Evolutionary conservation across 1,140 invertebrate species (phyloP), one percentile per base, ranked within the genome.

Genomic region (Nilaparvata lugens): DNA sequence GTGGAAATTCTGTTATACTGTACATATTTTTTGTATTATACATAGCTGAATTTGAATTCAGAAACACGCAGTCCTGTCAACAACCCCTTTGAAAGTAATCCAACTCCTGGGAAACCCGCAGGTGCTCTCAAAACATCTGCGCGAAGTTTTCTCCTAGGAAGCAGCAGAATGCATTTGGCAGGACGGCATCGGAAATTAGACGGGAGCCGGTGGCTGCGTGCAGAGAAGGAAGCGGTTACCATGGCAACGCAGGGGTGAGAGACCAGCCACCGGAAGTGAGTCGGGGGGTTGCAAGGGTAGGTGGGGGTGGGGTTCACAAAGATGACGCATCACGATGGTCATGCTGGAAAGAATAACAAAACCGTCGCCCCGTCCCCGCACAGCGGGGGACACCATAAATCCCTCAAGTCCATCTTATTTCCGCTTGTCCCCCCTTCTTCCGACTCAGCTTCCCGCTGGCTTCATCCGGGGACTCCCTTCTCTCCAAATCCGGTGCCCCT

Each of bases 401-500:
- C 45, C 45, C 45, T 48, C 45, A 48, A 48, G 45, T 48, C 45
- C 45, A 48, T 48, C 45, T 48, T 48, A 48, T 48, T 48, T 48
- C 45, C 45, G 45, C 45, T 48, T 48, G 45, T 48, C 45, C 45
- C 45, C 45, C 21, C 45, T 48, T 23, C 42, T 48, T 23, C 45
- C 45, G 21, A 48, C 45, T 19, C 45, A 48, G 45, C 21, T 48
- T 19, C 45, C 45, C 45, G 16, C 45, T 18, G 45, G 45, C 16
- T 23, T 48, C 45, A 23, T 19, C 45, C 45, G 45, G 21, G 21
- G 21, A 18, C 4, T 23, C 45, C 45, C 21, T 23, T 48, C 16
- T 40, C 38, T 48, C 21, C 5, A 35, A 19, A 48, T 48, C 45
- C 45, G 45, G 45, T 48, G 16, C 21, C 21, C 31, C 31, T 35